These are phyloP conservation scores for Microtus richardsoni DNA, from an alignment of 2,113 vertebrate genomes.

Conservation along the genomic window DNA sequence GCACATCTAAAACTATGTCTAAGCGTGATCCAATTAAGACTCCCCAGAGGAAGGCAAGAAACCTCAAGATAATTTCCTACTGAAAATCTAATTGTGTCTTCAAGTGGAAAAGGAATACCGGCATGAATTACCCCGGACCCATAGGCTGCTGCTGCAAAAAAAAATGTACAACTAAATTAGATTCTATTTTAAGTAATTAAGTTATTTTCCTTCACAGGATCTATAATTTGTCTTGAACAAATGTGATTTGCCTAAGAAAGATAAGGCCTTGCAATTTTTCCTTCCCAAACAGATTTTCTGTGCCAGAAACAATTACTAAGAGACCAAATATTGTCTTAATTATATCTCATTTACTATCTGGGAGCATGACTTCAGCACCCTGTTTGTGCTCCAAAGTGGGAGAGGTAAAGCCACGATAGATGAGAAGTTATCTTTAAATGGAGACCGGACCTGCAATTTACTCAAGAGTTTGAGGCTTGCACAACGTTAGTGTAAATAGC, in stretches of 20 bases:
- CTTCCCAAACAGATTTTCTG: constrained; percentile 72
- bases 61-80: constrained; percentile 77
- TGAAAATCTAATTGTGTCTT: constrained; percentile 78
- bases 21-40: constrained; percentile 75
- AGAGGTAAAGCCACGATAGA: background rate
- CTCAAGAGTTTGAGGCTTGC: constrained; percentile 75
- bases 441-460: constrained; percentile 69
- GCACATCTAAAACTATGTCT: constrained; percentile 69
- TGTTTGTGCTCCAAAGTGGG: constrained; percentile 1
- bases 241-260: constrained; percentile 76
- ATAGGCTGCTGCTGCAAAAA: constrained; percentile 70
- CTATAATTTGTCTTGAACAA: constrained; percentile 78
- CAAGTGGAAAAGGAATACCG: constrained; percentile 69
- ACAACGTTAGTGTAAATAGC: constrained; percentile 72
- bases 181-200: constrained; percentile 80
- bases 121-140: constrained; percentile 74
- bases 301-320: constrained; percentile 76
- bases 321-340: constrained; percentile 77
- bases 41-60: constrained; percentile 72
- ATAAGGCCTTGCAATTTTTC: constrained; percentile 77
- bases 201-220: constrained; percentile 76
- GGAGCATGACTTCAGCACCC: background rate
- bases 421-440: constrained; percentile 62
- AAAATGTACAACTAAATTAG: constrained; percentile 77
- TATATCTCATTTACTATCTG: constrained; percentile 57